Conservation (phyloP, 2,797 vertebrate genomes). For the Hozukius guyotensis region DNA sequence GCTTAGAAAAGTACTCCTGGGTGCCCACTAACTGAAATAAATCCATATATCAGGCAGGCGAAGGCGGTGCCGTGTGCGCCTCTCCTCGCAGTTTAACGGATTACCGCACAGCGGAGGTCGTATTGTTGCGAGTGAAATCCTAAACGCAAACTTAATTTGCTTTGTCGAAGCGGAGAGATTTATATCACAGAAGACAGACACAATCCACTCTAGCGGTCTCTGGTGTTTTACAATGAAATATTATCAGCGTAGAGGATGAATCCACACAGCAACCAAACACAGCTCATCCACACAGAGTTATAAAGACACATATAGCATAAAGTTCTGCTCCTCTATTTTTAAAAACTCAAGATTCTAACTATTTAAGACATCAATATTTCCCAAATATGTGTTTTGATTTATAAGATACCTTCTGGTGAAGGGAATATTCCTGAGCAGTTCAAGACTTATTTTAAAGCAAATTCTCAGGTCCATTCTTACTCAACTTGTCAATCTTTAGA, state of each 20-base stretch:
- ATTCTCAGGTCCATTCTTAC: too few species aligned
- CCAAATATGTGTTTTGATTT: too few species aligned
- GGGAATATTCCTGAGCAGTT: too few species aligned
- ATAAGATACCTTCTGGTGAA: too few species aligned
- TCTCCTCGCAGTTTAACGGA: slow-evolving; percentile 24
- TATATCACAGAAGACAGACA: slow-evolving; percentile 7
- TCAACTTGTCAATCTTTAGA: too few species aligned
- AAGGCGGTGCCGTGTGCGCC: background rate
- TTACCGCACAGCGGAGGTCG: slow-evolving; percentile 17
- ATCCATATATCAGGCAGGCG: slow-evolving; percentile 32
- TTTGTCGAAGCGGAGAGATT: background rate
- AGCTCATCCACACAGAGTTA: background rate
- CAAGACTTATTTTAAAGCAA: too few species aligned
- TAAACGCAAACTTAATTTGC: slow-evolving; percentile 14
- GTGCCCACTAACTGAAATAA: slow-evolving; percentile 39
- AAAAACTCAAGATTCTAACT: too few species aligned
- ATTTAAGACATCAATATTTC: too few species aligned
- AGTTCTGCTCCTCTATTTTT: too few species aligned
- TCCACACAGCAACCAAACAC: background rate
- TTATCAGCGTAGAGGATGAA: background rate
- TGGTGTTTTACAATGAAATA: slow-evolving; percentile 5
- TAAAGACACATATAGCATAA: background rate
- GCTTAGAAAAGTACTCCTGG: slow-evolving; percentile 29
- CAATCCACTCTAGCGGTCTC: background rate
- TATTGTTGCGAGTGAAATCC: slow-evolving; percentile 12